Evolutionary conservation across 2,888 invertebrate species (phyloP), one percentile per base, ranked within the genome.

Genomic region (Euclidia mi): DNA sequence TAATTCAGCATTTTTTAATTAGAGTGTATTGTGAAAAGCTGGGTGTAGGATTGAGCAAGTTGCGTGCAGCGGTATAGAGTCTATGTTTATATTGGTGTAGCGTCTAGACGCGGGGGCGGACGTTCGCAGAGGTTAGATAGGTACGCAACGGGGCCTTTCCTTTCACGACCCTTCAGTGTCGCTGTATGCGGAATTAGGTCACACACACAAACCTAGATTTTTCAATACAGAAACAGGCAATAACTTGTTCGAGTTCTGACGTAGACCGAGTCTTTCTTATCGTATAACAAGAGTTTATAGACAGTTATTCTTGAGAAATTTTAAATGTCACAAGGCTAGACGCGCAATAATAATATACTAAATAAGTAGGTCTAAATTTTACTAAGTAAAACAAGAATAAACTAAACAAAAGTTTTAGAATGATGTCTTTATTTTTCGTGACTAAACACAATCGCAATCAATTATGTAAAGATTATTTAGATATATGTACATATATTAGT

Each of bases 21-120:
- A 44, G 9, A 44, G 7, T 14, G 25, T 20, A 11, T 37, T 47
- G 14, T 10, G 18, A 40, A 38, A 17, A 48, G 32, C 28, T 38
- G 49, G 12, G 25, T 34, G 50, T 61, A 60, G 50, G 46, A 58
- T 48, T 41, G 42, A 65, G 53, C 42, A 37, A 59, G 56, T 56
- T 69, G 73, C 76, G 77, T 80, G 75, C 73, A 75, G 56, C 65
- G 45, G 47, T 62, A 55, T 65, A 66, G 25, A 46, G 58, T 34
- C 41, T 65, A 52, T 59, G 76, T 78, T 67, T 76, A 68, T 76
- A 74, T 72, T 63, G 66, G 58, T 56, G 58, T 56, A 55, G 59
- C 68, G 88, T 89, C 89, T 90, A 90, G 89, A 90, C 89, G 85
- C 84, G 88, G 83, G 85, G 89, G 90, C 77, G 85, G 87, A 87